Base-by-base conservation (phyloP, 2,797 vertebrate genomes). In the Acropternis orthonyx region DNA sequence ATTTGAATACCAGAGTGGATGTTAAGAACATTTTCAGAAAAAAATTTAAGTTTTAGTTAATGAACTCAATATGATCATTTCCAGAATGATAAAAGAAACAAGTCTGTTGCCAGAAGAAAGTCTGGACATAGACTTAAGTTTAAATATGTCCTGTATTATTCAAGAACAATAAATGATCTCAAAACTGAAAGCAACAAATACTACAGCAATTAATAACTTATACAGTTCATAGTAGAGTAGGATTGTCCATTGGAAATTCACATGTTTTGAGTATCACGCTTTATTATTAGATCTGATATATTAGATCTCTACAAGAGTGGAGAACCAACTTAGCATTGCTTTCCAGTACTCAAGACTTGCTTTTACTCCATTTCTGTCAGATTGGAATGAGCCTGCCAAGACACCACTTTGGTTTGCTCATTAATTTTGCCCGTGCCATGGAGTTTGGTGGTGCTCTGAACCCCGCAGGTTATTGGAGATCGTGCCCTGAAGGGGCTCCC, bases 21-120 rank as follows among this genome's bases (percentile, higher is more conserved):
- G 77, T 92, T 93, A 66, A 83, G 81, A 94, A 71, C 78, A 65
- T 69, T 96, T 95, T 65, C 75, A 90, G 65, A 88, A 95, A 92
- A 96, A 96, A 88, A 62, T 1, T 2, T 58, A 77, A 74, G 51
- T 55, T 95, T 80, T 74, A 82, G 14, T 77, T 92, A 89, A 58
- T 71, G 37, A 82, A 62, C 58, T 85, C 66, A 44, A 39, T 74
- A 28, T 72, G 93, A 93, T 71, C 3, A 36, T 95, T 92, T 93
- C 78, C 86, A 93, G 75, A 76, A 85, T 52, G 49, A 90, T 71
- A 75, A 92, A 88, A 87, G 44, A 59, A 77, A 59, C 26, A 49
- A 56, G 30, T 69, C 28, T 67, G 19, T 41, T 92, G 48, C 51
- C 95, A 85, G 54, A 72, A 82, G 49, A n/a, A 94, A 65, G 24